Conservation (phyloP, 1,140 invertebrate genomes). For the Lepidotrigona ventralis region DNA sequence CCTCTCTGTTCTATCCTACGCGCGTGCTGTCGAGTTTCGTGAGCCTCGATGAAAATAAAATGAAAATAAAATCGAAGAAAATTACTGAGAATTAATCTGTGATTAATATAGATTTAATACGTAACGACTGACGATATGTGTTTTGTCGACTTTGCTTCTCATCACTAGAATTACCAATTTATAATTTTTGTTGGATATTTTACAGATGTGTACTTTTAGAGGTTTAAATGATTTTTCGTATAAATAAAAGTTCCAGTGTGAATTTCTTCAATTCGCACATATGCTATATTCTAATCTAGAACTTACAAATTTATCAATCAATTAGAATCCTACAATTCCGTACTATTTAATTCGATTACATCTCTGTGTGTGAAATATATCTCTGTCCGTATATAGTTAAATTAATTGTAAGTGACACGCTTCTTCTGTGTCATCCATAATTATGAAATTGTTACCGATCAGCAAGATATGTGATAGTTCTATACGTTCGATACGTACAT, state of each 20-base stretch:
- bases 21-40: background rate
- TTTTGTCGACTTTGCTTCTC: too few species aligned
- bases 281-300: background rate
- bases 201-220: too few species aligned
- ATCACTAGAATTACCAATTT: too few species aligned
- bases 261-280: too few species aligned
- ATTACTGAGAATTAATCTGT: background rate
- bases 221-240: too few species aligned
- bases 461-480: background rate
- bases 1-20: background rate
- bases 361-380: background rate
- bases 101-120: too few species aligned
- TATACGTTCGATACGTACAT: background rate
- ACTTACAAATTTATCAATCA: background rate
- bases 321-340: background rate
- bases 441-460: background rate
- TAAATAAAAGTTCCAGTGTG: too few species aligned
- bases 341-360: too few species aligned
- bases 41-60: background rate
- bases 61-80: too few species aligned
- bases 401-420: background rate
- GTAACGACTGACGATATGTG: too few species aligned
- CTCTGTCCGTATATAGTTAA: background rate
- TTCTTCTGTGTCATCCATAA: background rate
- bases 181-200: too few species aligned